A percentile compares a stretch with the other conserved stretches of the same genome.
These are phyloP conservation scores for Metacarcinus magister DNA, from an alignment of 2,888 invertebrate genomes.

Conservation along the genomic window DNA sequence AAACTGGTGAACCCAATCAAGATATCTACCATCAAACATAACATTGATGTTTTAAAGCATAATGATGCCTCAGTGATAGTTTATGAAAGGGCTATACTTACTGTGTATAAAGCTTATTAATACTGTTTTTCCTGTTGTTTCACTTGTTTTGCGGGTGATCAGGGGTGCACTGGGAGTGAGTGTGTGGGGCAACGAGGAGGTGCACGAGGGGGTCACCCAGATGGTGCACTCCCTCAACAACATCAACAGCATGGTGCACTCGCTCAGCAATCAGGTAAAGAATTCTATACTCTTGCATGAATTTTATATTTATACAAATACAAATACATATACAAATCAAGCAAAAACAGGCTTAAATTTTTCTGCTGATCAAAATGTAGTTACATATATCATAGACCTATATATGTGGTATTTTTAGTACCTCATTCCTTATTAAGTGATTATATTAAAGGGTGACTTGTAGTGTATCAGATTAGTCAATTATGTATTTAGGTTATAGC, in stretches of 20 bases:
- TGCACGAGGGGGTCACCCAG: conserved; percentile 94
- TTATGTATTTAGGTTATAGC: too few species aligned
- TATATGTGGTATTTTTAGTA: too few species aligned
- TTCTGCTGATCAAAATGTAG: too few species aligned
- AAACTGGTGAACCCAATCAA: too few species aligned
- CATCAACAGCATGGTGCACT: conserved; percentile 87
- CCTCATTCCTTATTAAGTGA: too few species aligned
- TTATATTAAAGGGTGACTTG: too few species aligned
- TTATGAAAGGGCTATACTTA: not conserved
- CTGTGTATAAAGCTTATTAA: not conserved
- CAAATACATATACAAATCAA: too few species aligned
- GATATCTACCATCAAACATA: not conserved
- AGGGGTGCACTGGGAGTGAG: conserved; percentile 94
- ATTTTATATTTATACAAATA: not conserved
- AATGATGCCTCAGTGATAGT: not conserved
- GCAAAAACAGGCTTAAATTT: too few species aligned
- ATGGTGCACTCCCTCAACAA: conserved; percentile 92
- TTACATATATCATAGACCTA: too few species aligned
- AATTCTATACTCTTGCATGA: not conserved
- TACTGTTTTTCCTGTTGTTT: not conserved
- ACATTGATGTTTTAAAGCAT: too few species aligned
- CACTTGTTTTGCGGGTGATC: conserved; percentile 62
- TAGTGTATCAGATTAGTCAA: too few species aligned
- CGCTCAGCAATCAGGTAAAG: conserved; percentile 80
- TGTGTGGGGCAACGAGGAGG: conserved; percentile 96